Conservation (phyloP, 2,113 vertebrate species). For the Melanocharis versteri region DNA sequence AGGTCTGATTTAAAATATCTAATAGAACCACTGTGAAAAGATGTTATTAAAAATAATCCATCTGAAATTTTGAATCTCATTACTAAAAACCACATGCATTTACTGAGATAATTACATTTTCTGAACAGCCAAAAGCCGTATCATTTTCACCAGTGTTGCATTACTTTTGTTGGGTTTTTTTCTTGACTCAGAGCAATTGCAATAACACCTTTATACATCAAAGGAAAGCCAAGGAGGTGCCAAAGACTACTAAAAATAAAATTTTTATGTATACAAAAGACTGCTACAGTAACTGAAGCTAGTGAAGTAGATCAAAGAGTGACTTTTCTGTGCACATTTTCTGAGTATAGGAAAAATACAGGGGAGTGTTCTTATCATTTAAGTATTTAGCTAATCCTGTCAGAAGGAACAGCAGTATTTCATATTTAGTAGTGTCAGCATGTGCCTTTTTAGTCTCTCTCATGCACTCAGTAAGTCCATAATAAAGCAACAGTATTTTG, state of each 20-base stretch:
- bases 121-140: not conserved
- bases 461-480: not conserved
- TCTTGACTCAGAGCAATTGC: not conserved
- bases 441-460: slow-evolving; percentile 2
- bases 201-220: slow-evolving; percentile 31
- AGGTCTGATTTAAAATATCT: not conserved
- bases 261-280: not conserved
- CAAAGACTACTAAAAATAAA: slow-evolving; percentile 15
- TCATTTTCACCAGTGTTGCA: not conserved
- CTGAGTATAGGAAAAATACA: not conserved
- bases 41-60: slow-evolving; percentile 34
- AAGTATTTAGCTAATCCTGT: slow-evolving; percentile 32
- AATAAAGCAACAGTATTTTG: not conserved
- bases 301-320: slow-evolving; percentile 26
- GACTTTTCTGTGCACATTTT: not conserved
- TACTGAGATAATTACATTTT: slow-evolving; percentile 15
- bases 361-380: not conserved
- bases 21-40: not conserved
- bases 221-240: slow-evolving; percentile 11
- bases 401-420: not conserved
- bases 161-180: not conserved
- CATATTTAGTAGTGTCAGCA: not conserved
- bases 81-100: not conserved
- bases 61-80: slow-evolving; percentile 7
- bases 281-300: not conserved